phyloP scores from a whole-genome alignment of 2,888 invertebrate genomes.

The Rapana venosa region DNA sequence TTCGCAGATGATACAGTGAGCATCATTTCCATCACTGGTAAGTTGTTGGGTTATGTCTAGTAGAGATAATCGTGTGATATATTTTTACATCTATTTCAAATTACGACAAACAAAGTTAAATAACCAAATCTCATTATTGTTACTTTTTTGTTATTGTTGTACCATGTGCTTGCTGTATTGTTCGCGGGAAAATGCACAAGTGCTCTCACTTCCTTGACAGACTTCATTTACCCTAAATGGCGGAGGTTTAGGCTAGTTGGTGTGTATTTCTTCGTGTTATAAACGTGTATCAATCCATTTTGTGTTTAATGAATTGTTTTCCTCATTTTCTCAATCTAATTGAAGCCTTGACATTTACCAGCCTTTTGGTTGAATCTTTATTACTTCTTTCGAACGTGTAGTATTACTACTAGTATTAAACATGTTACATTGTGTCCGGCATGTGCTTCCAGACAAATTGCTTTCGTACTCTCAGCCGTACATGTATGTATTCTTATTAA shows the following conservation, averaged over 20 bases:
- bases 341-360: no score
- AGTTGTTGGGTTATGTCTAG: conserved; percentile 12
- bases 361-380: no score
- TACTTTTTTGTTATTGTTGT: not conserved
- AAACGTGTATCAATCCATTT: no score
- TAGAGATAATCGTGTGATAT: not conserved
- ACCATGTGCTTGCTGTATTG: conserved; percentile 25
- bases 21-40: conserved; percentile 40
- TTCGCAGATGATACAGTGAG: conserved; percentile 49
- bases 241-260: not conserved
- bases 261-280: no score
- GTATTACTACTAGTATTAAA: no score
- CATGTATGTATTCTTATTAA: no score
- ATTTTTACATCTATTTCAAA: not conserved
- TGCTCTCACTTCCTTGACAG: conserved; percentile 37
- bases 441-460: no score
- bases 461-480: no score
- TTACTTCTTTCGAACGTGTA: no score
- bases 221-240: not conserved
- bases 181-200: conserved; percentile 40
- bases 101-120: not conserved
- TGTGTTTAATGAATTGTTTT: no score
- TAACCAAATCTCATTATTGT: not conserved
- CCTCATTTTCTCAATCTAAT: no score
- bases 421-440: no score